Conservation (phyloP, 2,113 vertebrate species). For the Spermophilus dauricus region DNA sequence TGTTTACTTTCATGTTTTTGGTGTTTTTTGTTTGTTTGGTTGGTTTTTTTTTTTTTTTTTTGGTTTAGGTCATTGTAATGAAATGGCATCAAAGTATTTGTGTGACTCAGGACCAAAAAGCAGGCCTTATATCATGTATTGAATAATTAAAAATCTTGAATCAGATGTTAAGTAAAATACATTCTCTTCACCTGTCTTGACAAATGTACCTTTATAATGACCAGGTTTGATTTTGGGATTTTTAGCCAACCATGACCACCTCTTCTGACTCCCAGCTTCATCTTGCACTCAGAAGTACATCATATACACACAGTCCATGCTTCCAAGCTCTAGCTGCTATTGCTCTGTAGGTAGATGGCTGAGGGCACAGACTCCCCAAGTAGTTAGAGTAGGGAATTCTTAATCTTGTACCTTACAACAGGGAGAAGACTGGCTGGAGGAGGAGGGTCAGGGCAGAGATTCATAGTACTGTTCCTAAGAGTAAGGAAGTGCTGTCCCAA, state of each 20-base stretch:
- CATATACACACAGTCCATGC: not conserved
- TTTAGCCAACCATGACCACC: not conserved
- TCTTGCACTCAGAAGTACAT: not conserved
- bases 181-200: not conserved
- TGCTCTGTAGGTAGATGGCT: not conserved
- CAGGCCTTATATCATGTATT: not conserved
- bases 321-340: not conserved
- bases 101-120: not conserved
- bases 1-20: constrained; percentile 7
- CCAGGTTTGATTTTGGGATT: constrained; percentile 1
- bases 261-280: not conserved
- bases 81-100: not conserved
- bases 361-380: not conserved
- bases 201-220: not conserved
- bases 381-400: not conserved
- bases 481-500: not conserved
- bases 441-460: not conserved
- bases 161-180: not conserved
- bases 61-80: constrained; percentile 52
- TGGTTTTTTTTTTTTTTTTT: constrained; percentile 10
- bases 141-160: not conserved
- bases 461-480: not conserved
- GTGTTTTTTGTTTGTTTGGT: no score
- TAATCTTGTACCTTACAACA: not conserved
- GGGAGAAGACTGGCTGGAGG: not conserved